A percentile compares a stretch with the other conserved stretches of the same genome.
These are phyloP conservation scores for Acrobasis consociella DNA, from an alignment of 2,888 invertebrate species.

Conservation along the genomic window DNA sequence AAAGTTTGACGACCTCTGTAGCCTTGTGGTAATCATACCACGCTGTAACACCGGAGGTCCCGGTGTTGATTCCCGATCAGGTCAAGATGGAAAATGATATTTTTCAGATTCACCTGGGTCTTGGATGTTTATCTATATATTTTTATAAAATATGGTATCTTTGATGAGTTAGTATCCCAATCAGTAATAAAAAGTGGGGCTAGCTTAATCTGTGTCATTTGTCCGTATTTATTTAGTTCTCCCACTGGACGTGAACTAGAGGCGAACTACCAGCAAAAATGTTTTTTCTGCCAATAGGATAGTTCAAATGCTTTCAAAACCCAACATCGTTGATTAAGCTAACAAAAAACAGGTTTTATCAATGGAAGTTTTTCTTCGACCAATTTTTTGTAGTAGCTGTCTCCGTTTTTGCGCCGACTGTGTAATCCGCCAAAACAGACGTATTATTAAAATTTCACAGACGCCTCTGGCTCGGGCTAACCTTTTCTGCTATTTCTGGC, in stretches of 20 bases:
- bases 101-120: no score
- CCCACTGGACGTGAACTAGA: background rate
- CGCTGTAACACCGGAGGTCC: no score
- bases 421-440: conserved; percentile 13
- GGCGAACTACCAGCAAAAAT: background rate
- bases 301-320: background rate
- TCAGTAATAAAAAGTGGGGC: no score
- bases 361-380: background rate
- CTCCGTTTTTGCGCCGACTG: background rate
- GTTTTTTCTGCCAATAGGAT: background rate
- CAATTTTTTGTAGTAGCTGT: background rate
- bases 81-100: no score
- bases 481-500: conserved; percentile 41
- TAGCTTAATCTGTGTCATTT: no score
- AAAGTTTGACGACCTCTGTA: no score
- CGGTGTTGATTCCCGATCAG: no score
- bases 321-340: background rate
- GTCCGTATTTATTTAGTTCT: no score
- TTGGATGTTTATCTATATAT: no score
- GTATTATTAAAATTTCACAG: conserved; percentile 35
- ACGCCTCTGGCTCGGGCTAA: conserved; percentile 34
- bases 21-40: no score
- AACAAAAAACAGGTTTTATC: background rate
- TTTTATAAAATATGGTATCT: no score
- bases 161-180: no score